Evolutionary conservation across 2,797 vertebrate genomes (phyloP).

Genomic region (Bradypodion pumilum): DNA sequence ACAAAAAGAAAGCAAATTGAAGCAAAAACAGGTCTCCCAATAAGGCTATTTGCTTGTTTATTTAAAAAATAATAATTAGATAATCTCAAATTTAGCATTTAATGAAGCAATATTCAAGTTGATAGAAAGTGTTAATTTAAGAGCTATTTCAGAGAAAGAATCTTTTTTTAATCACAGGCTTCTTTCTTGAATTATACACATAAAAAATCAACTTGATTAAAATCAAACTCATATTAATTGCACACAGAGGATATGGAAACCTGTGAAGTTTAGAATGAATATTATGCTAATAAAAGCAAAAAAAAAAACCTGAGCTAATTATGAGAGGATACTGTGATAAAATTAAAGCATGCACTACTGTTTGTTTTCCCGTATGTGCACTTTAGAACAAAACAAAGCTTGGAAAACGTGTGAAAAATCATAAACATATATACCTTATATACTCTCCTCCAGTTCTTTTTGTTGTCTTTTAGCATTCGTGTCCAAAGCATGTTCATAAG

Average conservation of each 20-base stretch:
- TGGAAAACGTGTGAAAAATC: not conserved
- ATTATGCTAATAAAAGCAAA: conserved; percentile 17
- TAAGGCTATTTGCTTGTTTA: conserved; percentile 11
- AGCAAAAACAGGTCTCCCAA: not conserved
- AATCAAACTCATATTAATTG: conserved; percentile 19
- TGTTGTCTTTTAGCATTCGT: conserved; percentile 98
- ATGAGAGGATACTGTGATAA: not conserved
- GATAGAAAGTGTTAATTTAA: conserved; percentile 24
- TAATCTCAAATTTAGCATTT: not conserved
- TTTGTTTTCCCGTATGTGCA: not conserved
- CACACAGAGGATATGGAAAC: not conserved
- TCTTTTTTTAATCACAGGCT: conserved; percentile 9
- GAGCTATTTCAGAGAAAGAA: not conserved
- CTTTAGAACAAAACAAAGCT: conserved; percentile 7
- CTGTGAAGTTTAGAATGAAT: conserved; percentile 17
- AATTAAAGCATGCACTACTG: conserved; percentile 22
- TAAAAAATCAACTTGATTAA: conserved; percentile 26
- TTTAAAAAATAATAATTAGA: conserved; percentile 7
- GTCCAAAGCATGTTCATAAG: conserved; percentile 99
- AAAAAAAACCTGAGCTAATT: conserved; percentile 11
- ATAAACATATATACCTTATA: conserved; percentile 87
- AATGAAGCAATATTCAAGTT: conserved; percentile 36
- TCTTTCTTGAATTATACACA: not conserved
- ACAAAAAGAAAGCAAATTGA: not conserved
- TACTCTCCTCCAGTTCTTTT: conserved; percentile 99